A percentile compares a stretch with the other conserved stretches of the same genome.
Evolutionary conservation across 2,797 vertebrate genomes (phyloP).

Genomic region (Anabas testudineus): DNA sequence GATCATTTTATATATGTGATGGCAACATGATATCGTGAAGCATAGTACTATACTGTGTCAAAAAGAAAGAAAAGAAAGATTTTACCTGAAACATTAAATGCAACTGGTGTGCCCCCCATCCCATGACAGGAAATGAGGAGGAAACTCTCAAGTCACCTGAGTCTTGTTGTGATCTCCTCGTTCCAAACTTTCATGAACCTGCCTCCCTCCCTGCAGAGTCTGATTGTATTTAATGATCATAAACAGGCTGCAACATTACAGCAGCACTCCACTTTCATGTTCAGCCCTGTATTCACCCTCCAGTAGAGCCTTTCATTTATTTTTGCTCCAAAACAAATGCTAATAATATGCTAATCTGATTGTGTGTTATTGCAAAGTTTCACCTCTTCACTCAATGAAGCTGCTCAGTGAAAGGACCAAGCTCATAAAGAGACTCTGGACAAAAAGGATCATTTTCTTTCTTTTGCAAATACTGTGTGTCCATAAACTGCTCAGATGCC

Average conservation of each 20-base stretch:
- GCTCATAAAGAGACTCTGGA: constrained; percentile 7
- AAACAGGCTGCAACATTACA: constrained; percentile 1
- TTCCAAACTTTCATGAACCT: not conserved
- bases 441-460: not conserved
- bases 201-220: constrained; percentile 16
- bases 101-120: no score
- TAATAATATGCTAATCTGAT: constrained; percentile 71
- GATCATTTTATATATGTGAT: no score
- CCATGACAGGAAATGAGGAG: not conserved
- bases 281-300: constrained; percentile 13
- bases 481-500: not conserved
- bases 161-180: not conserved
- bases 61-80: no score
- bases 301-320: constrained; percentile 31
- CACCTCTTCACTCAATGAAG: constrained; percentile 14
- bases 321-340: constrained; percentile 46
- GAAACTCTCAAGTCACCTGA: no score
- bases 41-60: no score
- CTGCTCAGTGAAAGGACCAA: not conserved
- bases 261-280: constrained; percentile 35
- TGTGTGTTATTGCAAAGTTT: constrained; percentile 45
- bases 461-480: not conserved
- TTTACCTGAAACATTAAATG: no score
- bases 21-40: no score
- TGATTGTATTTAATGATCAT: constrained; percentile 10